Conservation (phyloP, 2,797 vertebrate genomes). For the Carapus acus region DNA sequence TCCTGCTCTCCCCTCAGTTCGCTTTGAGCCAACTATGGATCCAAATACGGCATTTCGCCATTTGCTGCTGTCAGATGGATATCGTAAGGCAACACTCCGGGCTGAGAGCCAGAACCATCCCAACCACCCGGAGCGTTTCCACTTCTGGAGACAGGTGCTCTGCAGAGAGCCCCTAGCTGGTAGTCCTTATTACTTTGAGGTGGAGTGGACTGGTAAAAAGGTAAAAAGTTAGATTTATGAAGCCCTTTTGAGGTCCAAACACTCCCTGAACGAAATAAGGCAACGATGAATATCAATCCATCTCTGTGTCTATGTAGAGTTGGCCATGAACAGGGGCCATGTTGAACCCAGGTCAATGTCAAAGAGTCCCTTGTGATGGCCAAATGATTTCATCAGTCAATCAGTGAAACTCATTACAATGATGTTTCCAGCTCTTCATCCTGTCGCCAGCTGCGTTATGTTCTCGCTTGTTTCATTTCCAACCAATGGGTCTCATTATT, state of each 20-base stretch:
- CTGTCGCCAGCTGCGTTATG: not conserved
- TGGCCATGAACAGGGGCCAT: no score
- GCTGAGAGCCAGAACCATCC: conserved; percentile 65
- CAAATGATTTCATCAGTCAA: no score
- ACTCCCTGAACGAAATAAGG: no score
- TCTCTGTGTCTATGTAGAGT: no score
- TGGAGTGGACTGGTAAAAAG: conserved; percentile 74
- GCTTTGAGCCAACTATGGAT: conserved; percentile 70
- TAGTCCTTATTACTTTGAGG: conserved; percentile 76
- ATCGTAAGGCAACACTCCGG: conserved; percentile 60
- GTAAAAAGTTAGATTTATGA: conserved; percentile 26
- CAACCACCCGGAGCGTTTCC: conserved; percentile 70
- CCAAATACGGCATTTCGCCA: conserved; percentile 66
- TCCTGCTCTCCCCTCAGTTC: conserved; percentile 47
- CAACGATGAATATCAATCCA: no score
- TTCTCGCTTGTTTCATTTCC: conserved; percentile 2
- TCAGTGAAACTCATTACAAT: no score
- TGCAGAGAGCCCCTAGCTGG: conserved; percentile 69
- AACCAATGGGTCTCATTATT: no score
- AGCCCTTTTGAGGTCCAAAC: no score
- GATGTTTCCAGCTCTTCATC: no score
- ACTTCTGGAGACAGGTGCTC: conserved; percentile 74
- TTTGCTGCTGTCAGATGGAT: conserved; percentile 61
- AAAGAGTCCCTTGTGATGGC: no score
- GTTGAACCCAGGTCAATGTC: no score